phyloP scores from a whole-genome alignment of 2,888 invertebrate species.

The Andrena flavipes region DNA sequence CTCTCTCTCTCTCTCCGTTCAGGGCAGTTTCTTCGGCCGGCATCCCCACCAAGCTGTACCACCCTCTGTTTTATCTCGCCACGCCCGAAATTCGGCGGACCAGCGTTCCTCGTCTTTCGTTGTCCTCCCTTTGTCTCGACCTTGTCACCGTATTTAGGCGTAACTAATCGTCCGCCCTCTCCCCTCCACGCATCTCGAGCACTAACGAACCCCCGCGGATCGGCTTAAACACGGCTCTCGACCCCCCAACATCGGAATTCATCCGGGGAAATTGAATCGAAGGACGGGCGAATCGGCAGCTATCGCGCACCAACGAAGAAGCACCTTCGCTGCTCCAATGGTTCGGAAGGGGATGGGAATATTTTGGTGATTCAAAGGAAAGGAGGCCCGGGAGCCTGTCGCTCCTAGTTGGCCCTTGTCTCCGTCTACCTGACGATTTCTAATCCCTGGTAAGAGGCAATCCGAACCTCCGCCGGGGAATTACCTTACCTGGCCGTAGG shows the following conservation, averaged over 20 bases:
- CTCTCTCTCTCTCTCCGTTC: slow-evolving; percentile 15
- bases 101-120: slow-evolving; percentile 4
- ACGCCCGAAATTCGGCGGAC: slow-evolving; percentile 65
- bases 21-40: slow-evolving; percentile 48
- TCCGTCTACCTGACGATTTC: slow-evolving; percentile 68
- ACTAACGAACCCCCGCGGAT: neutral
- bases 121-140: neutral
- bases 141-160: neutral
- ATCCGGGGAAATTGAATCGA: neutral
- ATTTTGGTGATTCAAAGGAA: neutral
- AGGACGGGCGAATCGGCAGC: neutral
- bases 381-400: neutral
- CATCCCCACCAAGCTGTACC: slow-evolving; percentile 55
- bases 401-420: slow-evolving; percentile 12
- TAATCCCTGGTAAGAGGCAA: slow-evolving; percentile 71
- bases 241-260: neutral
- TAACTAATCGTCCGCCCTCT: neutral
- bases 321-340: neutral
- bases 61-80: slow-evolving; percentile 66
- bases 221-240: neutral
- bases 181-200: neutral
- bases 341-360: neutral
- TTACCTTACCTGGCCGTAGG: slow-evolving; percentile 71
- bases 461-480: slow-evolving; percentile 36
- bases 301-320: neutral